A percentile compares a stretch with the other conserved stretches of the same genome.
phyloP scores from a whole-genome alignment of 2,797 vertebrate species.

The Crax fasciolata region DNA sequence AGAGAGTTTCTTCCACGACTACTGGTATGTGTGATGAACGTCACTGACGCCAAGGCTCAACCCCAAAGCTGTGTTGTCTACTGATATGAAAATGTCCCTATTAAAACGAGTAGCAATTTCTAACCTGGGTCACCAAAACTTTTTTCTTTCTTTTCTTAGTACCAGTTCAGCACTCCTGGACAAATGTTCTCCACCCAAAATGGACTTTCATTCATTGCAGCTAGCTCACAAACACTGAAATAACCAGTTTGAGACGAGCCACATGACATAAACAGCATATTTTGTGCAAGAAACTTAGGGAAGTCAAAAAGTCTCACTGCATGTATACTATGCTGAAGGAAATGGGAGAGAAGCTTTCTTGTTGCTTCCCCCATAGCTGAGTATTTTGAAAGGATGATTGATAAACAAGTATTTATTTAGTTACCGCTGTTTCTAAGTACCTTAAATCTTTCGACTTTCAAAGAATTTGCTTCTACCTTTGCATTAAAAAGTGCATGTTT shows the following conservation, averaged over 20 bases:
- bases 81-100: rapidly evolving
- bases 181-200: constrained; percentile 2
- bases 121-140: background rate
- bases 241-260: background rate
- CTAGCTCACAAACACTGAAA: background rate
- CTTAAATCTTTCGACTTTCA: background rate
- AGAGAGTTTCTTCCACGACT: background rate
- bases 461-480: background rate
- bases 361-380: background rate
- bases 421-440: background rate
- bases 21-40: background rate
- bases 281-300: background rate
- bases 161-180: background rate
- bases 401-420: background rate
- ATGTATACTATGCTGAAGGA: background rate
- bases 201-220: background rate
- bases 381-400: background rate
- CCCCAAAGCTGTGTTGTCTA: rapidly evolving
- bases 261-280: background rate
- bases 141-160: background rate
- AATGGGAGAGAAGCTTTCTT: background rate
- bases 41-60: background rate
- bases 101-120: background rate
- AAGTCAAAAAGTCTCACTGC: background rate
- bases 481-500: background rate